Evolutionary conservation across 1,140 invertebrate genomes (phyloP).

Genomic region (Carcinoscorpius rotundicauda): DNA sequence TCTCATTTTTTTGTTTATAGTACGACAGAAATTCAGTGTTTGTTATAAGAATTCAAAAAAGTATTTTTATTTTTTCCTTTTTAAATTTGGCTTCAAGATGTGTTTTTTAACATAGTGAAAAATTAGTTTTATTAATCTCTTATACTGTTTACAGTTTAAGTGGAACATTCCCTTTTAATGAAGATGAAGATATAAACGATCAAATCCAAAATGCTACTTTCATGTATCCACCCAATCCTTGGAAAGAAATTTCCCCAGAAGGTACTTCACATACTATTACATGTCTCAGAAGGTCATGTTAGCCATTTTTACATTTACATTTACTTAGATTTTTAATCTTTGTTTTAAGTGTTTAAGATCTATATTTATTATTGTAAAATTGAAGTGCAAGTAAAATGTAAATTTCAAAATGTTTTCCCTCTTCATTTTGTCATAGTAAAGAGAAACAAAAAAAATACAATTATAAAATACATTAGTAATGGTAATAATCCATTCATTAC

Average conservation of each 20-base stretch:
- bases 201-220: slow-evolving; percentile 99
- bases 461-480: no score
- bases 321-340: slow-evolving; percentile 13
- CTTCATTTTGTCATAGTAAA: no score
- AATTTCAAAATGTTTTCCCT: no score
- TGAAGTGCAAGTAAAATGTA: no score
- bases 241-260: slow-evolving; percentile 95
- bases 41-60: not conserved
- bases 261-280: not conserved
- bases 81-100: no score
- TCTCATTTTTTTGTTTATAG: no score
- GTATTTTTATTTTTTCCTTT: not conserved
- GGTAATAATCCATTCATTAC: no score
- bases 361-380: no score
- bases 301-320: slow-evolving; percentile 11
- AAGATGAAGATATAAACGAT: slow-evolving; percentile 98
- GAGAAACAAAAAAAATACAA: no score
- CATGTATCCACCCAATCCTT: slow-evolving; percentile 97
- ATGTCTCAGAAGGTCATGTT: not conserved
- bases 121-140: no score
- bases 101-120: no score
- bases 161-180: slow-evolving; percentile 98
- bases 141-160: slow-evolving; percentile 46
- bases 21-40: no score
- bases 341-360: not conserved